A percentile compares a stretch with the other conserved stretches of the same genome.
These are phyloP conservation scores for Alectoris magna DNA, from an alignment of 2,797 vertebrate species.

Conservation along the genomic window DNA sequence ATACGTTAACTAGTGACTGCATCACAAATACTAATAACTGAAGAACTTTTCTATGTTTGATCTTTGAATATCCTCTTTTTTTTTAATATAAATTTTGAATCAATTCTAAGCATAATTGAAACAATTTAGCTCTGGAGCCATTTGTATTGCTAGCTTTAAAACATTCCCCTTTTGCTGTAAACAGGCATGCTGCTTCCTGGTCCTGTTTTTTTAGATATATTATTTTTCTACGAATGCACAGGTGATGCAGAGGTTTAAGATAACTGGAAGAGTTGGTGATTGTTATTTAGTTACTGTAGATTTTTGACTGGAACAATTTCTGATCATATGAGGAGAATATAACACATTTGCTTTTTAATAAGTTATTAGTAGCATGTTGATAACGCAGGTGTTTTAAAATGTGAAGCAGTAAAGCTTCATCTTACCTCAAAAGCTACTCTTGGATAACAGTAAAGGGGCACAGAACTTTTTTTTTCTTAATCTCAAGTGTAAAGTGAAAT, in stretches of 20 bases:
- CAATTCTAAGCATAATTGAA: neutral
- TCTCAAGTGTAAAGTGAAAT: neutral
- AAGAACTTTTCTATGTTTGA: slow-evolving; percentile 48
- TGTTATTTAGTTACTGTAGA: neutral
- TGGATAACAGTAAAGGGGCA: neutral
- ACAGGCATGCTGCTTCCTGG: neutral
- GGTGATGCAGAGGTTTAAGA: neutral
- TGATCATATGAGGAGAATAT: neutral
- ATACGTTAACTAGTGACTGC: slow-evolving; percentile 60
- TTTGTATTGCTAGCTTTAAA: neutral
- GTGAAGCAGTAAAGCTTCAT: neutral
- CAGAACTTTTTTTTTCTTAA: neutral
- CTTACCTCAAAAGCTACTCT: neutral
- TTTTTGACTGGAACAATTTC: neutral
- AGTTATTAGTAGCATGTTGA: neutral
- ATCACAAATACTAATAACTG: slow-evolving; percentile 56
- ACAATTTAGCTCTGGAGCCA: neutral
- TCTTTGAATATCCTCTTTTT: neutral
- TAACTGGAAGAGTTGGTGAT: neutral
- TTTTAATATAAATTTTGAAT: slow-evolving; percentile 23
- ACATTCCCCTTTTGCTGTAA: rapidly evolving
- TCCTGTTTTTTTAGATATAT: neutral
- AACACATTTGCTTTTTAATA: neutral
- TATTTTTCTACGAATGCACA: neutral
- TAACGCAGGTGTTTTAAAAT: neutral